These are phyloP conservation scores for Pygmarrhopalites habei DNA, from an alignment of 1,140 invertebrate species.

Conservation along the genomic window DNA sequence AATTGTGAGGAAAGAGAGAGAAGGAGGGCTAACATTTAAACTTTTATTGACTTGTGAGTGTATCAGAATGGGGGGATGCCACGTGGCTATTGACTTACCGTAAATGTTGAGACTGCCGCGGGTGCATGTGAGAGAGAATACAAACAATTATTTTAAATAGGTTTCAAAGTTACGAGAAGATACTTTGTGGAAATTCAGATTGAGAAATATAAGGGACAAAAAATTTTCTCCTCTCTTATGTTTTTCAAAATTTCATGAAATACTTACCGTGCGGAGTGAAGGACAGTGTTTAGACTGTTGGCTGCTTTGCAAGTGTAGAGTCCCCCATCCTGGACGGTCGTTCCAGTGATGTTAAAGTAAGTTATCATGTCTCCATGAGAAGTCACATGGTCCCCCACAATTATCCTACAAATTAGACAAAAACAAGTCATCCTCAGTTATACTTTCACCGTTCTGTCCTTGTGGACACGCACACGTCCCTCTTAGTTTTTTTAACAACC, in stretches of 20 bases:
- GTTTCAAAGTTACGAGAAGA: no score
- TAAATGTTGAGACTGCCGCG: conserved; percentile 48
- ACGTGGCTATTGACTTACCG: conserved; percentile 40
- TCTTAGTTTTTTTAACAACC: no score
- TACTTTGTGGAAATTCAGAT: no score
- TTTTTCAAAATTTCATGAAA: no score
- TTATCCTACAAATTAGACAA: conserved; percentile 51
- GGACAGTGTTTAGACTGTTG: conserved; percentile 45
- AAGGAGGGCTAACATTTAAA: no score
- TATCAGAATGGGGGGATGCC: no score
- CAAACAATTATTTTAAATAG: no score
- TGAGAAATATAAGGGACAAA: no score
- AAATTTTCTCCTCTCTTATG: no score
- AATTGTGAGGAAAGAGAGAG: no score
- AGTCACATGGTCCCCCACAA: conserved; percentile 71
- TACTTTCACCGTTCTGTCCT: neutral
- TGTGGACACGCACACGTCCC: neutral
- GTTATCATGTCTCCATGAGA: conserved; percentile 49
- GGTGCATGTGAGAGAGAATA: no score
- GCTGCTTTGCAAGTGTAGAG: conserved; percentile 47
- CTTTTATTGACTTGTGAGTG: no score
- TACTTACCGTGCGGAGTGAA: conserved; percentile 43
- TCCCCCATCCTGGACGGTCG: conserved; percentile 47
- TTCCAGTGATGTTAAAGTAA: conserved; percentile 47
- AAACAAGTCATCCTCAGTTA: neutral